Evolutionary conservation across 2,888 invertebrate genomes (phyloP).

Genomic region (Metellina segmentata): DNA sequence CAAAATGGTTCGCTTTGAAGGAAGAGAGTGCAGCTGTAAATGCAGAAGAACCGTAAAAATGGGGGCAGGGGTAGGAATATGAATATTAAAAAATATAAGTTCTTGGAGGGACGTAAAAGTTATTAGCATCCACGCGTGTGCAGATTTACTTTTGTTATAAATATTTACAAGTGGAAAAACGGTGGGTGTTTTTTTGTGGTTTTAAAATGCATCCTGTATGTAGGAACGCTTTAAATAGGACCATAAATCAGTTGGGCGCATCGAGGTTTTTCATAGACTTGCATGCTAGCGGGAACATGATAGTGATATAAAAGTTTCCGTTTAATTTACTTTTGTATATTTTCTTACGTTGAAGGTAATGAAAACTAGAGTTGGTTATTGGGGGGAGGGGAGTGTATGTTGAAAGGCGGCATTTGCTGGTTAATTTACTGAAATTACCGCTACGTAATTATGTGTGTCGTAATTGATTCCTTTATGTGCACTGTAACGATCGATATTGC

Average conservation of each 20-base stretch:
- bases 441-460: too few species aligned
- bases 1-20: conserved; percentile 10
- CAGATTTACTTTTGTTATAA: conserved; percentile 27
- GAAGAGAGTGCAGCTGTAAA: conserved; percentile 51
- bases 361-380: too few species aligned
- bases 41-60: conserved; percentile 56
- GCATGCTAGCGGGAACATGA: too few species aligned
- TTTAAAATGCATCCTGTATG: neutral
- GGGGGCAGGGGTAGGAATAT: conserved; percentile 24
- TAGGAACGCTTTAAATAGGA: neutral
- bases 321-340: too few species aligned
- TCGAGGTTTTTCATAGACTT: too few species aligned
- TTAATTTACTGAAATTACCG: too few species aligned
- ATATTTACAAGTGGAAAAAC: conserved; percentile 51
- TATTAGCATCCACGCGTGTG: conserved; percentile 30
- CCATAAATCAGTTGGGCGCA: neutral
- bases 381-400: too few species aligned
- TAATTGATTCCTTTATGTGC: too few species aligned
- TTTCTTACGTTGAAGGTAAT: too few species aligned
- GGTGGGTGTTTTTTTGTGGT: neutral
- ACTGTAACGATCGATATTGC: too few species aligned
- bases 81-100: conserved; percentile 61
- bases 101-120: conserved; percentile 45
- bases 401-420: too few species aligned
- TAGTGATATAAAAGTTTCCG: too few species aligned